These are phyloP conservation scores for Hipparchia semele DNA, from an alignment of 2,888 invertebrate species.

Conservation along the genomic window DNA sequence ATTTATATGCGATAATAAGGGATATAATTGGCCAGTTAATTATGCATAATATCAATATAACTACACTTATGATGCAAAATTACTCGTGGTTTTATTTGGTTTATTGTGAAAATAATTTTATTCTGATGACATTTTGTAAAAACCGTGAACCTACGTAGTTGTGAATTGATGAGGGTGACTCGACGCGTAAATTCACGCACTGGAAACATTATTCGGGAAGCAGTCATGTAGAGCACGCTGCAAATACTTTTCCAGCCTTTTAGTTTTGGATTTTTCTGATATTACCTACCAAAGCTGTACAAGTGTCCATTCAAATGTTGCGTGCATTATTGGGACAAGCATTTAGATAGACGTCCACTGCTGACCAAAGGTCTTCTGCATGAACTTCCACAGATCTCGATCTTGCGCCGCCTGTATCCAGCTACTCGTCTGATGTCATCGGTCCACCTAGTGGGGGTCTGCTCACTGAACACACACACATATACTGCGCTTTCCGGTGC, in stretches of 20 bases:
- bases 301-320: neutral
- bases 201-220: conserved; percentile 41
- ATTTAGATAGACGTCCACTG: neutral
- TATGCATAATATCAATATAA: conserved; percentile 12
- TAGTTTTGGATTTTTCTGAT: conserved; percentile 13
- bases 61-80: conserved; percentile 8
- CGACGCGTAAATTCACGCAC: conserved; percentile 43
- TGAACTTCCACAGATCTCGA: no score
- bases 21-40: conserved; percentile 10
- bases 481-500: no score
- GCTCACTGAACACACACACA: no score
- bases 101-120: conserved; percentile 18
- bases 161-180: conserved; percentile 39
- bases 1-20: conserved; percentile 4
- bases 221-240: conserved; percentile 37
- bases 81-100: conserved; percentile 13
- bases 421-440: no score
- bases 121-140: conserved; percentile 19
- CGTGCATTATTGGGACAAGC: neutral
- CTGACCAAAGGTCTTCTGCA: no score
- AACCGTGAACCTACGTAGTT: conserved; percentile 22
- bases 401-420: no score
- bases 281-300: neutral
- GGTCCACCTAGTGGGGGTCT: no score
- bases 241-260: conserved; percentile 34